Percentiles rank a stretch among this genome's conserved stretches.
Conservation (phyloP, 2,888 invertebrate genomes). For the Chromoteleia sp. region DNA sequence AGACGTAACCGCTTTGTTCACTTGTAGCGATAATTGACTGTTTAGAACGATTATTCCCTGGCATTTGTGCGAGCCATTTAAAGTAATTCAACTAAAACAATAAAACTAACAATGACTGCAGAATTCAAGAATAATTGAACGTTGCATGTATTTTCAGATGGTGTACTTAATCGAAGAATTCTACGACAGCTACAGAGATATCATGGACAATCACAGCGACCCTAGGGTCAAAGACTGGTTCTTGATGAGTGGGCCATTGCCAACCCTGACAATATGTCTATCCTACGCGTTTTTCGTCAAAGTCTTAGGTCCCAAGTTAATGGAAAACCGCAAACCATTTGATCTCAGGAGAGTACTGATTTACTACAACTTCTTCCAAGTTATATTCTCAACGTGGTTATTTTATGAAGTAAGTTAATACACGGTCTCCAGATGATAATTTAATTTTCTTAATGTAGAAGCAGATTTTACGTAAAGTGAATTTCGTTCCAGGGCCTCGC, state of each 20-base stretch:
- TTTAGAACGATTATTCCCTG: not conserved
- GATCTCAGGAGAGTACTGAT: constrained; percentile 91
- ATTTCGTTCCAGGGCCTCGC: constrained; percentile 84
- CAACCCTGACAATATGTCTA: constrained; percentile 91
- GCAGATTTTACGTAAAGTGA: constrained; percentile 8
- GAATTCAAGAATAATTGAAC: too few species aligned
- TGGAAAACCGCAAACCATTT: constrained; percentile 94
- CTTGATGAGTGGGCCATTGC: constrained; percentile 93
- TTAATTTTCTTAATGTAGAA: constrained; percentile 14
- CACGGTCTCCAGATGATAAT: not conserved
- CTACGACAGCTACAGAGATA: constrained; percentile 89
- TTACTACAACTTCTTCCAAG: constrained; percentile 94
- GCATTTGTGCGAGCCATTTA: too few species aligned
- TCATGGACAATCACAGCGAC: constrained; percentile 95
- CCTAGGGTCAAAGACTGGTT: constrained; percentile 92
- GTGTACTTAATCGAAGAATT: constrained; percentile 86
- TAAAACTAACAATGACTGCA: too few species aligned
- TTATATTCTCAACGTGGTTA: constrained; percentile 90
- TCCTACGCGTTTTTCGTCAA: constrained; percentile 91
- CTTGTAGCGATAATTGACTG: constrained; percentile 26
- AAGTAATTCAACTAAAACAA: too few species aligned
- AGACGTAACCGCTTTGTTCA: constrained; percentile 27
- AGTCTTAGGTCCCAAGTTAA: constrained; percentile 91
- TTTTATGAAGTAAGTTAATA: constrained; percentile 88
- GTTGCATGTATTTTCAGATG: constrained; percentile 85